Conservation (phyloP, 2,888 invertebrate genomes). For the Halictus ligatus region DNA sequence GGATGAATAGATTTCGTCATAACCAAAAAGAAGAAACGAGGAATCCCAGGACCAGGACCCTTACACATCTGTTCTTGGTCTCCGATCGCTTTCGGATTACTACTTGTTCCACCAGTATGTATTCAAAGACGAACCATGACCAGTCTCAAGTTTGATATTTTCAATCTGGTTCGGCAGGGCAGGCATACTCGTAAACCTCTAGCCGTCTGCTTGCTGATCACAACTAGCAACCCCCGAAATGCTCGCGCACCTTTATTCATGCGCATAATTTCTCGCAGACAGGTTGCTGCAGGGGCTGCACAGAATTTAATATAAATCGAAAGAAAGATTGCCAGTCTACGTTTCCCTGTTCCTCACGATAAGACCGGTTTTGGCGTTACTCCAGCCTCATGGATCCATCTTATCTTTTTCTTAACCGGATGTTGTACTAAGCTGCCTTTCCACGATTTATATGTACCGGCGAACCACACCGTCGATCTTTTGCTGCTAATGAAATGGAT, state of each 20-base stretch:
- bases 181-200: conserved; percentile 19
- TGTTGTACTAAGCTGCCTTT: conserved; percentile 40
- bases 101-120: conserved; percentile 31
- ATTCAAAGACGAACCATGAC: conserved; percentile 76
- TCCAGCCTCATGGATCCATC: conserved; percentile 63
- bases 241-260: conserved; percentile 60
- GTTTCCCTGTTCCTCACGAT: conserved; percentile 45
- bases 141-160: conserved; percentile 81
- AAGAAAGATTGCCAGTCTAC: conserved; percentile 56
- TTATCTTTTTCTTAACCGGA: conserved; percentile 58
- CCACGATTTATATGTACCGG: neutral
- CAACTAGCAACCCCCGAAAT: conserved; percentile 47
- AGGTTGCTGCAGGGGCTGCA: conserved; percentile 66
- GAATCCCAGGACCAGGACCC: no score
- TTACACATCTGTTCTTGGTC: conserved; percentile 65
- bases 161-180: conserved; percentile 70
- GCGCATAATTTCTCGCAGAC: conserved; percentile 65
- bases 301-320: conserved; percentile 72
- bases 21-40: conserved; percentile 39
- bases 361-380: conserved; percentile 68
- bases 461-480: conserved; percentile 34
- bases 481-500: conserved; percentile 47
- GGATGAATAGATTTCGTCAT: neutral
- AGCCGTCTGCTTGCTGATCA: conserved; percentile 53
- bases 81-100: conserved; percentile 47